These are phyloP conservation scores for Zeugodacus cucurbitae DNA, from an alignment of 1,140 invertebrate species.

Conservation along the genomic window DNA sequence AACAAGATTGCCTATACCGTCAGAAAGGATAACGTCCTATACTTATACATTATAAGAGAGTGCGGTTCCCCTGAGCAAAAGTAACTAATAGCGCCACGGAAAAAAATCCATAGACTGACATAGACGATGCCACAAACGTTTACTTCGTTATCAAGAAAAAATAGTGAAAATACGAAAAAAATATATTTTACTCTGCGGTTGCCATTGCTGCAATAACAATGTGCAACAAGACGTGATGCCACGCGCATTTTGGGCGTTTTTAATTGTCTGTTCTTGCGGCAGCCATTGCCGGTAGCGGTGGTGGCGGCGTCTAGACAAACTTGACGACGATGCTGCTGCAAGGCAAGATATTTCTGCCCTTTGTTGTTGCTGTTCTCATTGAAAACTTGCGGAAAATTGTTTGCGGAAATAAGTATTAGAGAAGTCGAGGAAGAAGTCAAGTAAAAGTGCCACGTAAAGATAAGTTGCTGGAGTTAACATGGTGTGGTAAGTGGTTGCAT, in stretches of 20 bases:
- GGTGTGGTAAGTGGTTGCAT: background rate
- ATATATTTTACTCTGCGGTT: conserved; percentile 13
- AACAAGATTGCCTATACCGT: background rate
- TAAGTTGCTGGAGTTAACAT: background rate
- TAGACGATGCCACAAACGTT: conserved; percentile 20
- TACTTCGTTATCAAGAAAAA: conserved; percentile 26
- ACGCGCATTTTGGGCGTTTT: conserved; percentile 31
- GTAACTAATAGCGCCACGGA: background rate
- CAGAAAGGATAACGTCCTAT: background rate
- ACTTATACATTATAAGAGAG: background rate
- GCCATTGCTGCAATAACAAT: conserved; percentile 29
- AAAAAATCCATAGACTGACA: background rate
- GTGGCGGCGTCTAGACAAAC: conserved; percentile 22
- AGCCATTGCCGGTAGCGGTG: background rate
- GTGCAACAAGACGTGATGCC: conserved; percentile 37
- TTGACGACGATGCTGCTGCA: background rate
- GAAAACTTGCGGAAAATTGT: conserved; percentile 33
- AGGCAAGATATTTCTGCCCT: background rate
- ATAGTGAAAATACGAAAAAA: background rate
- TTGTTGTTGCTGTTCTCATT: background rate
- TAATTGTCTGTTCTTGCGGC: conserved; percentile 18
- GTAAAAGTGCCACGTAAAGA: conserved; percentile 28
- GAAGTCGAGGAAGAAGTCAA: conserved; percentile 26
- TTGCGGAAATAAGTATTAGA: conserved; percentile 29
- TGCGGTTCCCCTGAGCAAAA: background rate